Evolutionary conservation across 2,113 vertebrate genomes (phyloP).

Genomic region (Pipa parva): DNA sequence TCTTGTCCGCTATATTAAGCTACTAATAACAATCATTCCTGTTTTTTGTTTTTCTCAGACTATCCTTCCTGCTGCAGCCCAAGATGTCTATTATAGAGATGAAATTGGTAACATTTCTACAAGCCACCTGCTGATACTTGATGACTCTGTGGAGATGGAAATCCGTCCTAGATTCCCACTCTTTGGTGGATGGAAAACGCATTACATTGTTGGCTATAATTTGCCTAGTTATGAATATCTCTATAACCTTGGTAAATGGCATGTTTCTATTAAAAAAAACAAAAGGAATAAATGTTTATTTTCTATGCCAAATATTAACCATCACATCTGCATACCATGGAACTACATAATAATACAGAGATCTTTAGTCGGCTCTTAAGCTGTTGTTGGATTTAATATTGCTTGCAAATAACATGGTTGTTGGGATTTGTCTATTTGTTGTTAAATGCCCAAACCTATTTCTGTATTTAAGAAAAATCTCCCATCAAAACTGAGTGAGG

Average conservation of each 20-base stretch:
- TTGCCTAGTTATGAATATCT: slow-evolving; percentile 97
- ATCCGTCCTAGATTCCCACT: slow-evolving; percentile 92
- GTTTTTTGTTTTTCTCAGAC: slow-evolving; percentile 66
- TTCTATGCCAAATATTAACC: too few relatives aligned
- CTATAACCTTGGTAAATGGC: slow-evolving; percentile 85
- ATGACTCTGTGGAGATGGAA: slow-evolving; percentile 97
- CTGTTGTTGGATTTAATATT: too few relatives aligned
- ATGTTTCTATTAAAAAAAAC: too few relatives aligned
- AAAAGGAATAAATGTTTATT: too few relatives aligned
- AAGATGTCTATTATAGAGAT: slow-evolving; percentile 95
- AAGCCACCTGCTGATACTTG: slow-evolving; percentile 89
- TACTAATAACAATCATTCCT: not conserved
- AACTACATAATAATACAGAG: too few relatives aligned
- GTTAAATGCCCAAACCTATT: too few relatives aligned
- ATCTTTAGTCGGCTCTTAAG: too few relatives aligned
- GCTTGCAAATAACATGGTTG: too few relatives aligned
- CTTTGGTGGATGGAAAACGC: slow-evolving; percentile 98
- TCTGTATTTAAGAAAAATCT: too few relatives aligned
- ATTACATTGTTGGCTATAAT: slow-evolving; percentile 95
- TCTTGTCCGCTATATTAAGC: not conserved
- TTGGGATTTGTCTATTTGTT: too few relatives aligned
- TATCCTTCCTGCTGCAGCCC: slow-evolving; percentile 95
- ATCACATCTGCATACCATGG: too few relatives aligned
- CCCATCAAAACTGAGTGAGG: too few relatives aligned
- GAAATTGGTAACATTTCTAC: slow-evolving; percentile 98